Evolutionary conservation across 2,888 invertebrate species (phyloP).

Genomic region (Acleris holmiana): DNA sequence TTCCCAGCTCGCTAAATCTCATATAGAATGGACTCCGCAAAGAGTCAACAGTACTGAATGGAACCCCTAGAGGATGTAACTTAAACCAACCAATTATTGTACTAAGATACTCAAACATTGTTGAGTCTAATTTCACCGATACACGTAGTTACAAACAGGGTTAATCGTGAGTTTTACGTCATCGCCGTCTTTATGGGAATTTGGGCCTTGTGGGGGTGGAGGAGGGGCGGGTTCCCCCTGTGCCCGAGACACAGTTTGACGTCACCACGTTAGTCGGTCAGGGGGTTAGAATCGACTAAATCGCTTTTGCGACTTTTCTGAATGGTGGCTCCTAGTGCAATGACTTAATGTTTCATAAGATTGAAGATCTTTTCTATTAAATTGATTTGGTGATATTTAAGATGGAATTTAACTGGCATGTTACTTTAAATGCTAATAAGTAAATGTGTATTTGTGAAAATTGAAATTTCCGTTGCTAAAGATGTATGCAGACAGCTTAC

Average conservation of each 20-base stretch:
- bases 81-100: conserved; percentile 28
- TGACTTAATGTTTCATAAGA: background rate
- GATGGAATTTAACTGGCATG: too few species aligned
- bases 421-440: too few species aligned
- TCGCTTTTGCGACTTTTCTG: conserved; percentile 16
- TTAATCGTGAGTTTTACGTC: conserved; percentile 37
- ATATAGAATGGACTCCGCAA: too few species aligned
- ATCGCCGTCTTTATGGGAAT: conserved; percentile 50
- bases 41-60: too few species aligned
- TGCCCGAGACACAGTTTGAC: conserved; percentile 76
- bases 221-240: conserved; percentile 72
- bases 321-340: conserved; percentile 8
- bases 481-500: too few species aligned
- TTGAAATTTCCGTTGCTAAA: too few species aligned
- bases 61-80: background rate
- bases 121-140: conserved; percentile 49
- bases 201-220: conserved; percentile 46
- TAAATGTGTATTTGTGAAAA: too few species aligned
- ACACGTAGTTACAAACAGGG: conserved; percentile 39
- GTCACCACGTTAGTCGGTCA: conserved; percentile 62
- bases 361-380: too few species aligned
- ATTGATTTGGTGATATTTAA: too few species aligned
- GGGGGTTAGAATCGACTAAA: conserved; percentile 39
- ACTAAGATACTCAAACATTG: conserved; percentile 35
- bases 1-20: too few species aligned